Evolutionary conservation across 2,888 invertebrate genomes (phyloP).

Genomic region (Pseudococcus jackbeardsleyi): DNA sequence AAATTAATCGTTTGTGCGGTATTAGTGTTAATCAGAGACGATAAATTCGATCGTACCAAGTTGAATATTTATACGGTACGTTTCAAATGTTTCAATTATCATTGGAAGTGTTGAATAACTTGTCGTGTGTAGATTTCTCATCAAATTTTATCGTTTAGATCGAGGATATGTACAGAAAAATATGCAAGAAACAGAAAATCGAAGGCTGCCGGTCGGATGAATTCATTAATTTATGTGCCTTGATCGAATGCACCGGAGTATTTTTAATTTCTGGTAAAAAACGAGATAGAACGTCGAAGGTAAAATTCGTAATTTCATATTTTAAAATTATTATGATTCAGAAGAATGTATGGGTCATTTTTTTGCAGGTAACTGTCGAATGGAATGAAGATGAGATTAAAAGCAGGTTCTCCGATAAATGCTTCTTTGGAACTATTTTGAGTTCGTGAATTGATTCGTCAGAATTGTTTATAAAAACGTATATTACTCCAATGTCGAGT

Average conservation of each 20-base stretch:
- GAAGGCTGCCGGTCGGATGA: slow-evolving; percentile 11
- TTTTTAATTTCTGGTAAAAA: slow-evolving; percentile 14
- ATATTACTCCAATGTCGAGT: not conserved
- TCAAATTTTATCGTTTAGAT: not conserved
- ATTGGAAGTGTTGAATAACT: not conserved
- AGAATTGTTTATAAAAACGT: not conserved
- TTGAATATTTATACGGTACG: not conserved
- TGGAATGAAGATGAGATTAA: slow-evolving; percentile 31
- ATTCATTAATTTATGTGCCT: not conserved
- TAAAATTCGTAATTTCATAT: not conserved
- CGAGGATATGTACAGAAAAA: not conserved
- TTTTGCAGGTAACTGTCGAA: not conserved
- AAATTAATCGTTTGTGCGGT: slow-evolving; percentile 14
- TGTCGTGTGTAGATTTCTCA: not conserved
- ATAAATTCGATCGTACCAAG: not conserved
- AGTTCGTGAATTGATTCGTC: not conserved
- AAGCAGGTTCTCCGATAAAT: not conserved
- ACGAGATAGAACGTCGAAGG: not conserved
- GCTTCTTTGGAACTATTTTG: not conserved
- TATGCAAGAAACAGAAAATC: slow-evolving; percentile 9
- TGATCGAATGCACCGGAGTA: not conserved
- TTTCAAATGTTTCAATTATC: not conserved
- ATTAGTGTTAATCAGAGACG: not conserved
- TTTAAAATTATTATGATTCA: not conserved
- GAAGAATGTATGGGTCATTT: not conserved